Conservation (phyloP, 2,113 vertebrate species). For the Aplodontia rufa region DNA sequence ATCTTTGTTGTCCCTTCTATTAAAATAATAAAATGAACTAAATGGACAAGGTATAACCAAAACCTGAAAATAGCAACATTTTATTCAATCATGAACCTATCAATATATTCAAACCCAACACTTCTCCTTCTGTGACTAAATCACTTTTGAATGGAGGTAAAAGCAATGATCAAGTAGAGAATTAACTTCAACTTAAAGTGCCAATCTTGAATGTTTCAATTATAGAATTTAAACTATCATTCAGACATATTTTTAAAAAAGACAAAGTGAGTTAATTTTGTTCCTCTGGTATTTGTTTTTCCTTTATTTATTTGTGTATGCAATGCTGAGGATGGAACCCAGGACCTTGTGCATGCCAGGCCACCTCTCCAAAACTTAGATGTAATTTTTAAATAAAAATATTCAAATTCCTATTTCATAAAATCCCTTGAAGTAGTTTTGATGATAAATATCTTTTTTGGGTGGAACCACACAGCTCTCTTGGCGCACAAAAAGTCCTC, state of each 20-base stretch:
- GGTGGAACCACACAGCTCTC: neutral
- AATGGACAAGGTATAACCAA: neutral
- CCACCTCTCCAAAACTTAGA: too few relatives aligned
- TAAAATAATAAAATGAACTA: slow-evolving; percentile 30
- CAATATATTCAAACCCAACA: slow-evolving; percentile 14
- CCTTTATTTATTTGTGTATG: too few relatives aligned
- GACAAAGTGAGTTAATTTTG: too few relatives aligned
- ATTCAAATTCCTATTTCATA: neutral
- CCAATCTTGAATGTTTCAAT: neutral
- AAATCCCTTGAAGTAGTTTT: neutral
- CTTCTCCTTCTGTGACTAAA: neutral
- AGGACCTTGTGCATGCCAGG: too few relatives aligned
- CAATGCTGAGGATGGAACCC: too few relatives aligned
- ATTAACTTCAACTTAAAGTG: neutral
- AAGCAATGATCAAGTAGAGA: neutral
- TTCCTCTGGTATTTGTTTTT: too few relatives aligned
- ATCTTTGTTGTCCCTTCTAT: neutral
- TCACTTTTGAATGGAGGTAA: neutral
- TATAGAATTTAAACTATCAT: neutral
- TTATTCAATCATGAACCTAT: neutral
- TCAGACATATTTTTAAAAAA: neutral
- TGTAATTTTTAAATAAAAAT: too few relatives aligned
- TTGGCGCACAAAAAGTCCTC: rapidly evolving
- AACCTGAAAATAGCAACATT: neutral
- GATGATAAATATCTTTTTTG: neutral